Conservation (phyloP, 1,140 invertebrate species). For the Tribolium castaneum region DNA sequence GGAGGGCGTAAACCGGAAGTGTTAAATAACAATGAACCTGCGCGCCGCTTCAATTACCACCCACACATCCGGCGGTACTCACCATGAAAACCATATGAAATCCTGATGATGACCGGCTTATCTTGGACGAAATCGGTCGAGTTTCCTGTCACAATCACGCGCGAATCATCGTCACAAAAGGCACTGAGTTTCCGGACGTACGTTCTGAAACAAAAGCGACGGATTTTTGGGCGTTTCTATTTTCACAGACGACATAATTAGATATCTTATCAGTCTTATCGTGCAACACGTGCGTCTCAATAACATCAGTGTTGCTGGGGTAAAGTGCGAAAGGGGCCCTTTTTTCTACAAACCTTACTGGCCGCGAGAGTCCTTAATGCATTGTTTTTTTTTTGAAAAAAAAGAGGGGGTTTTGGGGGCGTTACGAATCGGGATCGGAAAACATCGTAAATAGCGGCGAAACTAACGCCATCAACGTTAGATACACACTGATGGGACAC, state of each 20-base stretch:
- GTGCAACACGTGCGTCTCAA: constrained; percentile 8
- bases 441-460: constrained; percentile 3
- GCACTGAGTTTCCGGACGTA: neutral
- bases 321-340: neutral
- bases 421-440: constrained; percentile 17
- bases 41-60: constrained; percentile 54
- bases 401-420: neutral
- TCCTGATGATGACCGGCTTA: constrained; percentile 13
- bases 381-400: constrained; percentile 3
- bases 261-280: neutral
- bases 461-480: constrained; percentile 13
- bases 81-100: constrained; percentile 45
- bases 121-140: neutral
- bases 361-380: neutral
- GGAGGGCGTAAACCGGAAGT: constrained; percentile 54
- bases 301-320: constrained; percentile 2
- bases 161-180: neutral
- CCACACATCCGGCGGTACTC: constrained; percentile 49
- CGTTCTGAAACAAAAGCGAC: constrained; percentile 4
- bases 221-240: neutral
- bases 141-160: constrained; percentile 16
- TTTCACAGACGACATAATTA: constrained; percentile 15
- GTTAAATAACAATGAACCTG: constrained; percentile 56
- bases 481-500: constrained; percentile 30
- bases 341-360: neutral